Percentiles rank a stretch among this genome's conserved stretches.
These are phyloP conservation scores for Eurytoma californica DNA, from an alignment of 2,888 invertebrate species.

Conservation along the genomic window DNA sequence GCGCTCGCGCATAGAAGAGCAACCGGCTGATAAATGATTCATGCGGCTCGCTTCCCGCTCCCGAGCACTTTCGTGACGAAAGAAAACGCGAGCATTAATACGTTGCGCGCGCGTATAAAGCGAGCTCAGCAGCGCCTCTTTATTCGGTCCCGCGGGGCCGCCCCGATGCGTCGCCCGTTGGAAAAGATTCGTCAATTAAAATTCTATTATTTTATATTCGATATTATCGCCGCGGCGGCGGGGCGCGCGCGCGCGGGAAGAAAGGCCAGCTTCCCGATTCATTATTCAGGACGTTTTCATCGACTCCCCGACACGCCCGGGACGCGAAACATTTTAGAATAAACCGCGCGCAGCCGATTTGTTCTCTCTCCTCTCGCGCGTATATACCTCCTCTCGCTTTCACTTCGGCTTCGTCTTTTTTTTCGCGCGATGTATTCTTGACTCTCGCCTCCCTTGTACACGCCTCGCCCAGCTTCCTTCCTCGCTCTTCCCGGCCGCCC, in stretches of 20 bases:
- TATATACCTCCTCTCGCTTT: no score
- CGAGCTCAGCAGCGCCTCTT: constrained; percentile 28
- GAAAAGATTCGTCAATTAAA: constrained; percentile 47
- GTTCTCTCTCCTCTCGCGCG: no score
- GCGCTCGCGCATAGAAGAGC: constrained; percentile 31
- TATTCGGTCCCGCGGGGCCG: constrained; percentile 36
- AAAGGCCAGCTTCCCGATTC: constrained; percentile 22
- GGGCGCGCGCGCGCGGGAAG: not conserved
- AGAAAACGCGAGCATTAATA: constrained; percentile 48
- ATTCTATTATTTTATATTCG: constrained; percentile 52
- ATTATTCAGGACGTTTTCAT: constrained; percentile 40
- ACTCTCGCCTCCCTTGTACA: not conserved
- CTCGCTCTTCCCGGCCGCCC: not conserved
- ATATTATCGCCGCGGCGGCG: constrained; percentile 20
- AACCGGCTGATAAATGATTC: constrained; percentile 71
- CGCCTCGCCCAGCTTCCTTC: not conserved
- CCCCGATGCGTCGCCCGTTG: not conserved
- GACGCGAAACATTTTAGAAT: constrained; percentile 44
- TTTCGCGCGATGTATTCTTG: not conserved
- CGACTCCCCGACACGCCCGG: not conserved
- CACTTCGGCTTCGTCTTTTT: not conserved
- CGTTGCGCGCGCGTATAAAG: constrained; percentile 13
- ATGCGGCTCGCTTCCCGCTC: constrained; percentile 60
- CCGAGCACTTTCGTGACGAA: constrained; percentile 37
- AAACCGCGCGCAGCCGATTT: not conserved